These are phyloP conservation scores for Mugil cephalus DNA, from an alignment of 2,113 vertebrate species.

Conservation along the genomic window DNA sequence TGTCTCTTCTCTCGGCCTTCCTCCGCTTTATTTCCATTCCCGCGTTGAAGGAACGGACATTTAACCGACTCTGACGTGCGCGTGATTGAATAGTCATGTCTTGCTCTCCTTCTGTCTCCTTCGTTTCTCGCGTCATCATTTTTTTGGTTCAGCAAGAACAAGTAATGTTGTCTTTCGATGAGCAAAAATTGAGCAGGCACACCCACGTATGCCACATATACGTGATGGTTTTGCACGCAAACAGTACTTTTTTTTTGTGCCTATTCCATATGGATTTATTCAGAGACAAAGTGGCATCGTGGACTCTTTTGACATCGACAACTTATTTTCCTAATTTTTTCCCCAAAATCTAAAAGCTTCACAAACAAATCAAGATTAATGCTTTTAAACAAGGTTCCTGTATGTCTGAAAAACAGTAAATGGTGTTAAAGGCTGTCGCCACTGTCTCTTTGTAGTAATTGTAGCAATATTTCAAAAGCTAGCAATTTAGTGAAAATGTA, in stretches of 20 bases:
- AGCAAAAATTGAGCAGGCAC: conserved; percentile 80
- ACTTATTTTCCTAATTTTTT: no score
- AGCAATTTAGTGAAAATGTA: no score
- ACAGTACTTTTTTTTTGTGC: neutral
- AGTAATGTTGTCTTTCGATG: conserved; percentile 77
- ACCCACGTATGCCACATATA: conserved; percentile 17
- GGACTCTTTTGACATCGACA: no score
- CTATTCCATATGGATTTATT: neutral
- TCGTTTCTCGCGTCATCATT: conserved; percentile 91
- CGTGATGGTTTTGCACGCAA: conserved; percentile 1
- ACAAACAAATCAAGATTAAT: neutral
- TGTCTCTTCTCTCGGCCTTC: conserved; percentile 14
- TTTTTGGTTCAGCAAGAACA: conserved; percentile 78
- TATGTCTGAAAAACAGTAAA: conserved; percentile 11
- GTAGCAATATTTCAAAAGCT: no score
- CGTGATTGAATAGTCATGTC: conserved; percentile 53
- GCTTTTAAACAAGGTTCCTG: neutral
- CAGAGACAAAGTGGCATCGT: no score
- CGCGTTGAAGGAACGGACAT: conserved; percentile 45
- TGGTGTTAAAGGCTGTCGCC: no score
- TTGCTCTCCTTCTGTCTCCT: conserved; percentile 37
- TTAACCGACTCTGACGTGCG: conserved; percentile 58
- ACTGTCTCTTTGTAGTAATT: no score
- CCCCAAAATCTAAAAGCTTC: conserved; percentile 7
- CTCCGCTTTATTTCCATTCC: conserved; percentile 38